phyloP scores from a whole-genome alignment of 2,113 vertebrate species.

The Heterotis niloticus region DNA sequence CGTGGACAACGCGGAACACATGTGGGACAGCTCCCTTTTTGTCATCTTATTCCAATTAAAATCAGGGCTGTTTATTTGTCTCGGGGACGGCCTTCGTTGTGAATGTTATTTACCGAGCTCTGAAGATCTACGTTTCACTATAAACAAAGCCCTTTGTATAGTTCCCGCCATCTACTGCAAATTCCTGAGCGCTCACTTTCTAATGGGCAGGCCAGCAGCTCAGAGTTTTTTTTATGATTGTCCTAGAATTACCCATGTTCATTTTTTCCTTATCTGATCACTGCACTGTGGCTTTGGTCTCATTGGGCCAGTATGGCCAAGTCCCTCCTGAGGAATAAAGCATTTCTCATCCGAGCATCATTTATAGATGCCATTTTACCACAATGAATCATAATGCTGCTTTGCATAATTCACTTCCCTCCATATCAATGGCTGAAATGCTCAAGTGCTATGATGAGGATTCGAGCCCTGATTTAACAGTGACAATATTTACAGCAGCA shows the following conservation, averaged over 20 bases:
- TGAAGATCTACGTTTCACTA: conserved; percentile 18
- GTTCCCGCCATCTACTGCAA: neutral
- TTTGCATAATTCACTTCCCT: no score
- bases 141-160: neutral
- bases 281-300: conserved; percentile 8
- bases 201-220: neutral
- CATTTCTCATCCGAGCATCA: no score
- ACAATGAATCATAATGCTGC: no score
- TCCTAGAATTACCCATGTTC: neutral
- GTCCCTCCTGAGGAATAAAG: no score
- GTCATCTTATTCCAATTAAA: conserved; percentile 34
- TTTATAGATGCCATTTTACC: no score
- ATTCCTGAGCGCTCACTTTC: neutral
- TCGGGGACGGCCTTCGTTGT: neutral
- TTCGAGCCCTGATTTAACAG: no score
- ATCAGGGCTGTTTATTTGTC: conserved; percentile 21
- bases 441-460: no score
- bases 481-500: no score
- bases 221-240: neutral
- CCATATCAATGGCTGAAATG: no score
- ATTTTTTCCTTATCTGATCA: neutral
- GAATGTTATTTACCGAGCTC: conserved; percentile 27
- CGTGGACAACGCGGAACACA: conserved; percentile 13
- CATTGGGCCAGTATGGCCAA: neutral
- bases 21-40: conserved; percentile 15